Base-by-base conservation (phyloP, 2,113 vertebrate genomes). In the Taxidea taxus region DNA sequence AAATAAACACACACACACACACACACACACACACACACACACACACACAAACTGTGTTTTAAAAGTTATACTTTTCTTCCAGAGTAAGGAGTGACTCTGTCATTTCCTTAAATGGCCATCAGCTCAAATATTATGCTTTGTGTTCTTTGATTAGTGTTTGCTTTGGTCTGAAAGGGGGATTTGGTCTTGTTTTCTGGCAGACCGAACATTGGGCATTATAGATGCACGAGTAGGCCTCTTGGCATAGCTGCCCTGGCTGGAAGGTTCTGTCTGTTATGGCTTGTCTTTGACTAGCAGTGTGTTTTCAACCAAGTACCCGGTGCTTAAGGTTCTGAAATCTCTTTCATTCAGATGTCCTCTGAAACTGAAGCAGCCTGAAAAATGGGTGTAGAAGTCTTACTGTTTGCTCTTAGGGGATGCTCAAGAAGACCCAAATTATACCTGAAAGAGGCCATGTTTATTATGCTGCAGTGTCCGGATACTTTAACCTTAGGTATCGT, bases 151-250 rank as follows among this genome's bases (percentile, higher is more conserved):
- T 75, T 91, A 47, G 75, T 62, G 60, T 66, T 44, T 89, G 78
- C 56, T 56, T 85, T 89, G 66, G 58, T 92, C 34, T 94, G 37
- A 37, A 86, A 66, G 44, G 47, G 49, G 27, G 64, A 85, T 91
- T 94, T 88, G 68, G 84, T 42, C 82, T 87, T 64, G 39, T 6
- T 90, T 92, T 96, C 87, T 78, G 91, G 18, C 34, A 86, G 74
- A 85, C 18, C 29, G 25, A 62, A 29, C 1, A 5, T 29, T 72
- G 72, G 39, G 39, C n/a, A n/a, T 11, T 77, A 9, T 21, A 39
- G 18, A 29, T n/a, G 42, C 60, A 37, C 31, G 82, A 84, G 75
- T 23, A 58, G 25, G 54, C 31, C 20, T 13, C n/a, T 25, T 77
- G 68, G 68, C 25, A 18, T 54, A 39, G 39, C 49, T 47, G 23